Conservation (phyloP, 35 echinoderm and acorn worm species). For the Hemicentrotus pulcherrimus region DNA sequence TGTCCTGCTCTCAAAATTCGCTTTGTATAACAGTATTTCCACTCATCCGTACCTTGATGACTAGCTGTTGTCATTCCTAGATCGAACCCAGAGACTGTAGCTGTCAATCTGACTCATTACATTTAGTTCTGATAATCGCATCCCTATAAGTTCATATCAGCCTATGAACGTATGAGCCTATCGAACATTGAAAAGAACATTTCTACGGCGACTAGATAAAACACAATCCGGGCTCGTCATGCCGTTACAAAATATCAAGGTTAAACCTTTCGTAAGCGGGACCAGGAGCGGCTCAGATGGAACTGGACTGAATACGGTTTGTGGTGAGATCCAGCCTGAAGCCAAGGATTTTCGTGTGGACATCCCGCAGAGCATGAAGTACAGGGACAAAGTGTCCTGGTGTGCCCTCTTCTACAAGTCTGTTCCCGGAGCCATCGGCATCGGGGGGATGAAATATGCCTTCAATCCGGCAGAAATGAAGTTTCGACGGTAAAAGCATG, state of each 20-base stretch:
- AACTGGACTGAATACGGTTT: not conserved
- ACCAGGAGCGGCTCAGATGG: not conserved
- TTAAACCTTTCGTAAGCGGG: not conserved
- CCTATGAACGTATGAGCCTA: not conserved
- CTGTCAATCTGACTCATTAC: too few species aligned
- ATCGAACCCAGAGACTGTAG: too few species aligned
- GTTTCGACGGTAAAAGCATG: not conserved
- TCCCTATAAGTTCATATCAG: not conserved
- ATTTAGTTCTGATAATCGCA: too few species aligned
- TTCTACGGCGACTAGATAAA: too few species aligned
- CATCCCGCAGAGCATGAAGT: not conserved
- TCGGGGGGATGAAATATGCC: not conserved
- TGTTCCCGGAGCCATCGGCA: not conserved
- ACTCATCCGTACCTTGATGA: too few species aligned
- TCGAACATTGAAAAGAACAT: not conserved
- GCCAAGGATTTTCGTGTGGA: not conserved
- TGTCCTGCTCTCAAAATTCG: too few species aligned
- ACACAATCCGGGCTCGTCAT: not conserved
- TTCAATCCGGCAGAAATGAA: conserved; percentile 19
- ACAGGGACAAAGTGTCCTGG: not conserved
- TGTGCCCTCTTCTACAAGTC: not conserved
- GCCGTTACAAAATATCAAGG: not conserved
- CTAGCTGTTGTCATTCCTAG: too few species aligned
- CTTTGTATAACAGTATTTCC: too few species aligned
- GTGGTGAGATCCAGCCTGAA: not conserved